Base-by-base conservation (phyloP, 2,797 vertebrate genomes). In the Anas bernieri region DNA sequence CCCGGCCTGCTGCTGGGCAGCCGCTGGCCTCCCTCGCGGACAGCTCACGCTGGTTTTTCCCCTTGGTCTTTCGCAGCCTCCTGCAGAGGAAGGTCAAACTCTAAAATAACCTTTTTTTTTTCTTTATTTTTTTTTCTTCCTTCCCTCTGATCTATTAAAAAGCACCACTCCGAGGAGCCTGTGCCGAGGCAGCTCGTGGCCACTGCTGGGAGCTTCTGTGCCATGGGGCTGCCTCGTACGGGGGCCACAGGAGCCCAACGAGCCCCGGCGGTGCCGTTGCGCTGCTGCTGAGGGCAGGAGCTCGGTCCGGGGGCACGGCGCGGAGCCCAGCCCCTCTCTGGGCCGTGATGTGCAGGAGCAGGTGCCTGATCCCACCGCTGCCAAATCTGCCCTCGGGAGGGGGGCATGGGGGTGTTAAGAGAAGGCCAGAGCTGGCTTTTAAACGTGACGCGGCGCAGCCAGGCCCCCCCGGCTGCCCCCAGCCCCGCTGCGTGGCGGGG, bases 371-470 rank as follows among this genome's bases (percentile, higher is more conserved):
- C 23, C 11, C 5, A 1, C 21, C 4, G 58, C 91, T 58, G 77
- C 83, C 88, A 92, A 4, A 22, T 16, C 39, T 0, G 6, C 79
- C 73, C 17, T 17, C 0, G 1, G 31, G 33, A 69, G 54, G 58
- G 62, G 33, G 41, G 10, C 0, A 3, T 11, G 9, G 4, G 59
- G 52, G 25, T 15, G 33, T 14, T 18, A 15, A 74, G 52, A 8
- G 81, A 69, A 7, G 70, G 78, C 81, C 46, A 6, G 0, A 8
- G 31, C 45, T 0, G 1, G 30, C 45, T 25, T 23, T 11, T 15
- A 3, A 54, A 7, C 1, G 2, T 0, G 0, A 2, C 9, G 6
- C 1, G 3, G n/a, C 18, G 5, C 1, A 4, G 21, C 31, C 55
- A 21, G 33, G 33, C 46, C 9, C 22, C 26, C 21, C 52, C 30